Base-by-base conservation (phyloP, 2,888 invertebrate species). In the Andrena praecox region DNA sequence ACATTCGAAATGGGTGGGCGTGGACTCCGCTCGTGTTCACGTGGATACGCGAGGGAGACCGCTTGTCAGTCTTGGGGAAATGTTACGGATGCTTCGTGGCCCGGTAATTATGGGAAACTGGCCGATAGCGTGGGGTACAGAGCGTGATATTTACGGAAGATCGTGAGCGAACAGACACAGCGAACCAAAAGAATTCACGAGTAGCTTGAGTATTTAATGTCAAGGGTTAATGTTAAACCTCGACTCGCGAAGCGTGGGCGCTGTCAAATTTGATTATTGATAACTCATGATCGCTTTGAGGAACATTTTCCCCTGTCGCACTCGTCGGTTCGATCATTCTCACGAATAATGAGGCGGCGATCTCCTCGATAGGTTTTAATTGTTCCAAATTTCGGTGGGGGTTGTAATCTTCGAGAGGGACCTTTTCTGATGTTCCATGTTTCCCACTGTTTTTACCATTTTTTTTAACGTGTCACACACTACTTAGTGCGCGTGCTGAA, bases 141-240 rank as follows among this genome's bases (percentile, higher is more conserved):
- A 54, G 35, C 31, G 62, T 10, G 56, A 12, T 60, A 24, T 62
- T 54, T 5, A 0, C 3, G 7, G 5, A 24, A 24, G 24, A 50
- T 52, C n/a, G 62, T 62, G 60, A 33, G 69, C 33, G 56, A 10
- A 12, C 33, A 4, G 48, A 5, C 6, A 4, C 7, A 3, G 16
- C 33, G 10, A 33, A n/a, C 8, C 42, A 10, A 12, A 72, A 16
- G 12, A 29, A 10, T 42, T 54, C 20, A 0, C 16, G 16, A 2
- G 7, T 12, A 2, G n/a, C 8, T 1, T 1, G 16, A 24, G 42
- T 12, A 24, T 74, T 79, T 69, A 69, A 79, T 52, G 60, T 68
- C 67, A 78, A 68, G 20, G 62, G 77, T 72, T 54, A 52, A 16
- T 4, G 24, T 54, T 20, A 8, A 31, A 31, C n/a, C 29, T 59